Evolutionary conservation across 2,113 vertebrate genomes (phyloP).

Genomic region (Leiothrix lutea): DNA sequence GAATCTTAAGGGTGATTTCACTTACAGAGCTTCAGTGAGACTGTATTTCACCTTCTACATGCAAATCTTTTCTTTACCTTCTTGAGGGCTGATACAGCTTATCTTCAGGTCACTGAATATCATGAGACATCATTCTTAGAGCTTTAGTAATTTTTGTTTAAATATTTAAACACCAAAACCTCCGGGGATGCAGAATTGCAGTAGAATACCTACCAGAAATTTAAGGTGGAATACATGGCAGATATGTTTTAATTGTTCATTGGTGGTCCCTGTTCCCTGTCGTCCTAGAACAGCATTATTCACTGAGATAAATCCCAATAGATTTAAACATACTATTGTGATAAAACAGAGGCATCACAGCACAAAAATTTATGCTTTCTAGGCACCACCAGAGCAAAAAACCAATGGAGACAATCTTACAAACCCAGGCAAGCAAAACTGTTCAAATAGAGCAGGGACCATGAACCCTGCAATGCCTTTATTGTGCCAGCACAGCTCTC

Average conservation of each 20-base stretch:
- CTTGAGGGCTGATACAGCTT: slow-evolving; percentile 50
- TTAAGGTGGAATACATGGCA: slow-evolving; percentile 31
- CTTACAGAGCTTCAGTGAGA: slow-evolving; percentile 66
- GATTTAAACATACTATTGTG: background rate
- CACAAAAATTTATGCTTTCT: background rate
- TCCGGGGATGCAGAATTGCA: background rate
- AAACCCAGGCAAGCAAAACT: background rate
- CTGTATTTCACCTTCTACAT: slow-evolving; percentile 30
- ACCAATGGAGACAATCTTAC: background rate
- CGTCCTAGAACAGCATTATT: background rate
- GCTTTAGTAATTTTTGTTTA: slow-evolving; percentile 62
- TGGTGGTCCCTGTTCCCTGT: background rate
- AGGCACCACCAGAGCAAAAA: background rate
- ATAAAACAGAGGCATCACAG: background rate
- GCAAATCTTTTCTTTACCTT: slow-evolving; percentile 48
- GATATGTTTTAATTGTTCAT: background rate
- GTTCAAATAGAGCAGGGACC: background rate
- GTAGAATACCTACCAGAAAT: background rate
- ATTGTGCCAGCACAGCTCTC: background rate
- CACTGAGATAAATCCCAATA: background rate
- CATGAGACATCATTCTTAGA: slow-evolving; percentile 53
- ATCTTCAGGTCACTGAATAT: slow-evolving; percentile 59
- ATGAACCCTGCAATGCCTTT: background rate
- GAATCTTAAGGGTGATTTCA: slow-evolving; percentile 65
- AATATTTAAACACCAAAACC: slow-evolving; percentile 58